A percentile compares a stretch with the other conserved stretches of the same genome.
phyloP scores from a whole-genome alignment of 2,113 vertebrate species.

The Prunella himalayana region DNA sequence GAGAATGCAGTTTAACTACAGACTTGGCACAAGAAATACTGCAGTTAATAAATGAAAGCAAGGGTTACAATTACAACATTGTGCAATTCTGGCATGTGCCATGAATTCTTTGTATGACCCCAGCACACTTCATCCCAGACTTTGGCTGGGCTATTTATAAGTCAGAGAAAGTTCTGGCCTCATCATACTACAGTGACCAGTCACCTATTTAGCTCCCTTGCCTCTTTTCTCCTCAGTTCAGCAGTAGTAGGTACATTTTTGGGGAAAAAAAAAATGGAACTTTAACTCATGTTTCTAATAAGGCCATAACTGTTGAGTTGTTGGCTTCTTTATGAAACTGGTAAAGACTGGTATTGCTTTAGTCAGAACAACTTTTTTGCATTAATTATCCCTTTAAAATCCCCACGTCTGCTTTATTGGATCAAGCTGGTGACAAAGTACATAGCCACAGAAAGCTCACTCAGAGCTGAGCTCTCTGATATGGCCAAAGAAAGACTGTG shows the following conservation, averaged over 20 bases:
- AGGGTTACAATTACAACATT: not conserved
- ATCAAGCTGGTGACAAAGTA: not conserved
- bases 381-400: not conserved
- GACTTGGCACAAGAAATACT: not conserved
- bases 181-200: not conserved
- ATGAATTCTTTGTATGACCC: conserved; percentile 27
- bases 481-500: not conserved
- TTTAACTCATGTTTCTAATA: not conserved
- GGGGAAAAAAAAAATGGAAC: not conserved
- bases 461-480: not conserved
- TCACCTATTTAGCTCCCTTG: not conserved
- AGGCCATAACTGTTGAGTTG: not conserved
- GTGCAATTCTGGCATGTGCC: conserved; percentile 2
- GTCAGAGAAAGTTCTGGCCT: not conserved
- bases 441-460: not conserved
- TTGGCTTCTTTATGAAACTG: not conserved
- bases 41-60: conserved; percentile 1
- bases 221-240: not conserved
- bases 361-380: not conserved
- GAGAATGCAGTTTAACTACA: not conserved
- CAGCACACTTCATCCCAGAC: not conserved
- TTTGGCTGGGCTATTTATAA: conserved; percentile 6
- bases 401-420: not conserved
- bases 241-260: not conserved
- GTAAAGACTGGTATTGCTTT: not conserved